These are phyloP conservation scores for Etheostoma nigrum DNA, from an alignment of 2,797 vertebrate genomes.

Conservation along the genomic window DNA sequence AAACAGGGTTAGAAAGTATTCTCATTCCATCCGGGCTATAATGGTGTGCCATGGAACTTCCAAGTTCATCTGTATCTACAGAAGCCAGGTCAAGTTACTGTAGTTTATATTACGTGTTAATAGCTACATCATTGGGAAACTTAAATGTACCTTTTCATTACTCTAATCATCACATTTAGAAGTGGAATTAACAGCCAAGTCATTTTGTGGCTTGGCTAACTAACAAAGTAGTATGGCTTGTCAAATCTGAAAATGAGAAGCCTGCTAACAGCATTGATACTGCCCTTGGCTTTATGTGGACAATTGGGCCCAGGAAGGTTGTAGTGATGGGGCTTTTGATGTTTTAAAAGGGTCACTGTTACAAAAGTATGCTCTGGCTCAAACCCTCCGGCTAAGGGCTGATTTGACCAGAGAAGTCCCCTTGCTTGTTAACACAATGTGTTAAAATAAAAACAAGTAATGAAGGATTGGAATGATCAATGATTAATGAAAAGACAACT, in stretches of 20 bases:
- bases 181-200: neutral
- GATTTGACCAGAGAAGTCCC: slow-evolving; percentile 9
- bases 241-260: slow-evolving; percentile 13
- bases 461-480: too few species aligned
- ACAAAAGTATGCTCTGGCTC: neutral
- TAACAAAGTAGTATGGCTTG: neutral
- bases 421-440: slow-evolving; percentile 25
- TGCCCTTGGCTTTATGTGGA: neutral
- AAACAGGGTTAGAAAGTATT: too few species aligned
- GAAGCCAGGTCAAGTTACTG: neutral
- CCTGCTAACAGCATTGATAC: slow-evolving; percentile 1
- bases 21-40: too few species aligned
- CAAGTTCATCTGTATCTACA: neutral
- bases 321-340: neutral
- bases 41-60: neutral
- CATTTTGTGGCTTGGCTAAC: neutral
- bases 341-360: neutral
- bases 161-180: too few species aligned
- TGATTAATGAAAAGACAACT: neutral
- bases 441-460: slow-evolving; percentile 2
- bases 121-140: neutral
- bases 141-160: neutral
- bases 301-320: neutral
- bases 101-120: neutral
- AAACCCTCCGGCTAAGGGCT: neutral